phyloP scores from a whole-genome alignment of 30 jellyfish, hydroid and myxozoan genomes.

The Morbakka virulenta region DNA sequence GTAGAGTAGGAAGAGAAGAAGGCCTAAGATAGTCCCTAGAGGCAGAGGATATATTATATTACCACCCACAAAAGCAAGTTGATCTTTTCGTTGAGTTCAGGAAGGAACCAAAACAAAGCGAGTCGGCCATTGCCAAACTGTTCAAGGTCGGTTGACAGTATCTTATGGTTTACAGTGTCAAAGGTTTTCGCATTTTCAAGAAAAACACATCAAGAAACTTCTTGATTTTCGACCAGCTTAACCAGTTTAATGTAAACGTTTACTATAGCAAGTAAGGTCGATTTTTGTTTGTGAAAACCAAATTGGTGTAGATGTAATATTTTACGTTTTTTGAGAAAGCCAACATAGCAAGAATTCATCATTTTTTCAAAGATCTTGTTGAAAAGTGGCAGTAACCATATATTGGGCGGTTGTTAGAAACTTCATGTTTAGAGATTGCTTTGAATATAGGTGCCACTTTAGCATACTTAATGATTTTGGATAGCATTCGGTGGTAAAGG shows the following conservation, averaged over 20 bases:
- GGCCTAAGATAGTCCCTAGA: constrained; percentile 10
- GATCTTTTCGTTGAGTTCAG: no score
- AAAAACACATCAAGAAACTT: not conserved
- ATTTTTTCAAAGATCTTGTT: constrained; percentile 8
- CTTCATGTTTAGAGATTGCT: not conserved
- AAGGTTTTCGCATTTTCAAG: constrained; percentile 4
- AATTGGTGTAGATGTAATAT: not conserved
- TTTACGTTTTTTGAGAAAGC: not conserved
- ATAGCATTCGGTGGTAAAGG: no score
- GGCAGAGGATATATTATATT: not conserved
- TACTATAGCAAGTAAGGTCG: not conserved
- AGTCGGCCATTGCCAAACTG: not conserved
- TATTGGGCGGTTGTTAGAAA: no score
- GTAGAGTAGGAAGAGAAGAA: not conserved
- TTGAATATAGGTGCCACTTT: no score
- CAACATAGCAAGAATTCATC: not conserved
- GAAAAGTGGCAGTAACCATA: not conserved
- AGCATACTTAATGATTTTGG: no score
- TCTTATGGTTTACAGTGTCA: constrained; percentile 11
- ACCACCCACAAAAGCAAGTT: no score
- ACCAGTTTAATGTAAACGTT: not conserved
- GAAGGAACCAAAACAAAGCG: not conserved
- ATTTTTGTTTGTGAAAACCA: constrained; percentile 1
- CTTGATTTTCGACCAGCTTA: not conserved
- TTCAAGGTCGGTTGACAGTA: not conserved